These are phyloP conservation scores for Metallyticus violacea DNA, from an alignment of 2,888 invertebrate species.

Conservation along the genomic window DNA sequence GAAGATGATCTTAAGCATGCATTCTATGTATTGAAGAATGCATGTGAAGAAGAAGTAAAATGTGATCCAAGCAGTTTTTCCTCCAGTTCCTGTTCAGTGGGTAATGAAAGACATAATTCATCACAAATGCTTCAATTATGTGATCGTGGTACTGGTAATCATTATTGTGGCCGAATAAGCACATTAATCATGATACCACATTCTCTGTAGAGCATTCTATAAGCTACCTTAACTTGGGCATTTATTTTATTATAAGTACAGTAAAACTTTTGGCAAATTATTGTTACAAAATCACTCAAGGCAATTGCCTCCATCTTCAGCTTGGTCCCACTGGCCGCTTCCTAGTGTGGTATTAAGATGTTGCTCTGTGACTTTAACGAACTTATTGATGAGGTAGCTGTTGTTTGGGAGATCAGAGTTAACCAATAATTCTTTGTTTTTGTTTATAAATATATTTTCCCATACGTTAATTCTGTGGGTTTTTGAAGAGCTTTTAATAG, in stretches of 20 bases:
- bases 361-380: too few species aligned
- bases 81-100: background rate
- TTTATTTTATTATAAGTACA: background rate
- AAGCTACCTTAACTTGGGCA: background rate
- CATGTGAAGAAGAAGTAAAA: constrained; percentile 31
- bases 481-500: too few species aligned
- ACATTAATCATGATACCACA: background rate
- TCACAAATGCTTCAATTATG: background rate
- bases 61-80: background rate
- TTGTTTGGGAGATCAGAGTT: too few species aligned
- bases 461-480: too few species aligned
- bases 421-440: too few species aligned
- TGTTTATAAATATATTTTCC: too few species aligned
- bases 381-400: too few species aligned
- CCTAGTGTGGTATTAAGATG: too few species aligned
- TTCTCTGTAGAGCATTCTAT: background rate
- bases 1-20: constrained; percentile 58
- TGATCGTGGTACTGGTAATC: background rate
- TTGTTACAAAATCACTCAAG: too few species aligned
- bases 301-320: too few species aligned
- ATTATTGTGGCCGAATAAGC: background rate
- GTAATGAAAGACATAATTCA: background rate
- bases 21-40: constrained; percentile 46
- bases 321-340: too few species aligned
- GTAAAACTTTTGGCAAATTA: too few species aligned